These are phyloP conservation scores for Drosophila putrida DNA, from an alignment of 2,888 invertebrate genomes.

Conservation along the genomic window DNA sequence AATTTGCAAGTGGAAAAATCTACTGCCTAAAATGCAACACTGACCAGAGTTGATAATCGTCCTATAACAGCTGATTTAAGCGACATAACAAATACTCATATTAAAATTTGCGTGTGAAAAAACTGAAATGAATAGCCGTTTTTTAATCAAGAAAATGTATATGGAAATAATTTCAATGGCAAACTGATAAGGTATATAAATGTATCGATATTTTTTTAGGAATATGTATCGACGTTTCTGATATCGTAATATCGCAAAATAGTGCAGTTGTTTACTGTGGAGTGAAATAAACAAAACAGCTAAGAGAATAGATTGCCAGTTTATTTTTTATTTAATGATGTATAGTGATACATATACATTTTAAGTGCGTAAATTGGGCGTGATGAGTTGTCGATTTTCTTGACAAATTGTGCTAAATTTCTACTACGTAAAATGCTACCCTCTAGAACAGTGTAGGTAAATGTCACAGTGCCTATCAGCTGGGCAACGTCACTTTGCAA, in stretches of 20 bases:
- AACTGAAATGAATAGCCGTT: background rate
- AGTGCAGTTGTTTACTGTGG: constrained; percentile 11
- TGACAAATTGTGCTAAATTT: background rate
- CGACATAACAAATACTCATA: background rate
- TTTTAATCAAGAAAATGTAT: background rate
- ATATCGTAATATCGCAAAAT: constrained; percentile 29
- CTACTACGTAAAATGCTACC: constrained; percentile 40
- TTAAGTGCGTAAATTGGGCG: background rate
- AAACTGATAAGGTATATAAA: background rate
- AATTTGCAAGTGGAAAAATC: constrained; percentile 64
- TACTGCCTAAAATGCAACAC: constrained; percentile 55
- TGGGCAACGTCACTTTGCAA: constrained; percentile 29
- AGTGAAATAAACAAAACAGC: constrained; percentile 27
- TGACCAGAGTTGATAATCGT: constrained; percentile 39
- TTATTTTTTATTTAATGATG: background rate
- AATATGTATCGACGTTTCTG: constrained; percentile 9
- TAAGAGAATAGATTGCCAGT: background rate
- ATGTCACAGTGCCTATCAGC: constrained; percentile 29
- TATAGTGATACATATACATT: background rate
- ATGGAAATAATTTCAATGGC: constrained; percentile 1
- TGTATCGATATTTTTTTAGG: constrained; percentile 24
- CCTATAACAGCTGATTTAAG: constrained; percentile 40
- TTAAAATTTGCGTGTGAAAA: background rate
- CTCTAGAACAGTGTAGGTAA: constrained; percentile 42
- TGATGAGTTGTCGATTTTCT: background rate